phyloP scores from a whole-genome alignment of 2,888 invertebrate species.

The Anthophora plumipes region DNA sequence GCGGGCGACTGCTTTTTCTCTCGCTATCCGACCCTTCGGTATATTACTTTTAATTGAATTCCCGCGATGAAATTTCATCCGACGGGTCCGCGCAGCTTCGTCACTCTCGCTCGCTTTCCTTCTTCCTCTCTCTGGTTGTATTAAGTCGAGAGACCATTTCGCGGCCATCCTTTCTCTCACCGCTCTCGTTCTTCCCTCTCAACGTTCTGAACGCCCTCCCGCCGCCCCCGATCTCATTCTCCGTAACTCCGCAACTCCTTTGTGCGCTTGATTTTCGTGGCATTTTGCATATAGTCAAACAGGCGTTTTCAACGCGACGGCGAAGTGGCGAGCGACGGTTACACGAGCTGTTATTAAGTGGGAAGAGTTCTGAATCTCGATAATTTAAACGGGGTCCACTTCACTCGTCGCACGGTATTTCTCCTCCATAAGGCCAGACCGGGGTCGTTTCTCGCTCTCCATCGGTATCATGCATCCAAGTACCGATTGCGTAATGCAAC shows the following conservation, averaged over 20 bases:
- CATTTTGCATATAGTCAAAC: constrained; percentile 47
- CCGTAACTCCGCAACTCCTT: constrained; percentile 34
- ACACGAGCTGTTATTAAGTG: constrained; percentile 2
- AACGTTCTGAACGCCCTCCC: constrained; percentile 3
- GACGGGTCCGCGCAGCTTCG: constrained; percentile 47
- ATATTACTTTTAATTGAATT: constrained; percentile 84
- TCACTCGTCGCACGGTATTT: not conserved
- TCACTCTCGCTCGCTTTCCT: constrained; percentile 19
- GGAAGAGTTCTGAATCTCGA: not conserved
- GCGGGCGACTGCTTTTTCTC: constrained; percentile 61
- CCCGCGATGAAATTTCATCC: constrained; percentile 82
- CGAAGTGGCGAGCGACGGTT: constrained; percentile 8
- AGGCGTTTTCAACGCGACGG: constrained; percentile 1
- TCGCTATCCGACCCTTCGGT: constrained; percentile 66
- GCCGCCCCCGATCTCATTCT: constrained; percentile 9
- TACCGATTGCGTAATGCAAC: constrained; percentile 3
- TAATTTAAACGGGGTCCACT: constrained; percentile 8
- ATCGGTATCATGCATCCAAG: not conserved
- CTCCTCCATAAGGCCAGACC: not conserved
- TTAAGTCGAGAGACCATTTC: constrained; percentile 72
- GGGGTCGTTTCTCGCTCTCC: not conserved
- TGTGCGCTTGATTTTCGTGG: constrained; percentile 46
- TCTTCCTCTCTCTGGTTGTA: constrained; percentile 59
- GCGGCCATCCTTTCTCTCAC: constrained; percentile 38
- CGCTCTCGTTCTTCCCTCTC: constrained; percentile 15